These are phyloP conservation scores for Micropoecilia bifurca DNA, from an alignment of 2,797 vertebrate species.

Conservation along the genomic window DNA sequence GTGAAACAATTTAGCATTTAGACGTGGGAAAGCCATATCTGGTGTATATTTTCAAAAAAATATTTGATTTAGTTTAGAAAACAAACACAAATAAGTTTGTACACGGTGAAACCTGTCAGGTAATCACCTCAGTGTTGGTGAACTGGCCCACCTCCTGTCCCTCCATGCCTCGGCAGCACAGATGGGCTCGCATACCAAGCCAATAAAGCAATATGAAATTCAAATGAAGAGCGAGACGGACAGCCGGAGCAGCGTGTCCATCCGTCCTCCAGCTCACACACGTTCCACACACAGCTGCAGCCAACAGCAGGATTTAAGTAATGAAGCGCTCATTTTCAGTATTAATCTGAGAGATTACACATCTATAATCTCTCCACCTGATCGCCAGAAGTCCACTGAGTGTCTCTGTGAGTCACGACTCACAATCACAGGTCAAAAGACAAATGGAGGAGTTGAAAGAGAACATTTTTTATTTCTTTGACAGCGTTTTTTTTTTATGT, in stretches of 20 bases:
- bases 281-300: slow-evolving; percentile 25
- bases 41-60: not conserved
- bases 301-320: slow-evolving; percentile 50
- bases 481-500: not conserved
- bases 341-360: slow-evolving; percentile 63
- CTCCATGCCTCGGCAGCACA: slow-evolving; percentile 24
- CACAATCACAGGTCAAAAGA: slow-evolving; percentile 7
- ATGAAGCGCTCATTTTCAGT: slow-evolving; percentile 61
- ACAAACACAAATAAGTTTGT: not conserved
- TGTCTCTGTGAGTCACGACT: not conserved
- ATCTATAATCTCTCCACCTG: slow-evolving; percentile 27
- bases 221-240: slow-evolving; percentile 12
- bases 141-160: not conserved
- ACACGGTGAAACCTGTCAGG: not conserved
- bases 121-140: not conserved
- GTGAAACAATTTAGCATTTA: not conserved
- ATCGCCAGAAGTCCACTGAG: not conserved
- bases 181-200: slow-evolving; percentile 20
- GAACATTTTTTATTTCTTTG: not conserved
- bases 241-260: not conserved
- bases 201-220: slow-evolving; percentile 31
- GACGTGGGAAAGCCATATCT: not conserved
- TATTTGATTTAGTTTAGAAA: not conserved
- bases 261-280: slow-evolving; percentile 21
- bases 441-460: not conserved